A percentile compares a stretch with the other conserved stretches of the same genome.
phyloP scores from a whole-genome alignment of 2,888 invertebrate genomes.

The Chirona hameri region DNA sequence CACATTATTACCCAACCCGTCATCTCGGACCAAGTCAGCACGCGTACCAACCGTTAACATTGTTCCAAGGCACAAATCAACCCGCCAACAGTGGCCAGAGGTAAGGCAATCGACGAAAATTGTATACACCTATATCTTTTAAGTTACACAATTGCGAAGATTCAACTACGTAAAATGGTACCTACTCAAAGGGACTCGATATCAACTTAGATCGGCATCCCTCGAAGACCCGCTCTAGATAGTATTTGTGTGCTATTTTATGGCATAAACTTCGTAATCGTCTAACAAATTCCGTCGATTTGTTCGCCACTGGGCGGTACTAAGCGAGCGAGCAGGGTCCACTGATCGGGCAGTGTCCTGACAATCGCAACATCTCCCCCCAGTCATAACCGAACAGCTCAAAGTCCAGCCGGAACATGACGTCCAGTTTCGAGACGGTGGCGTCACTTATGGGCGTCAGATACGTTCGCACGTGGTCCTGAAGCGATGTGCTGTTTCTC shows the following conservation, averaged over 20 bases:
- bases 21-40: no score
- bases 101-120: no score
- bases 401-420: slow-evolving; percentile 35
- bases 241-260: background rate
- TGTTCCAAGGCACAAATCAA: no score
- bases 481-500: background rate
- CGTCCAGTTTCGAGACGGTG: slow-evolving; percentile 35
- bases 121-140: no score
- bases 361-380: slow-evolving; percentile 33
- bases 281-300: background rate
- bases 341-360: slow-evolving; percentile 34
- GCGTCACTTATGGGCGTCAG: slow-evolving; percentile 33
- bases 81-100: no score
- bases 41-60: no score
- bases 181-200: no score
- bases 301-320: background rate
- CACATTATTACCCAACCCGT: no score
- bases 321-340: background rate
- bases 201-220: background rate
- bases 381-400: slow-evolving; percentile 39
- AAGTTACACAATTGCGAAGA: no score
- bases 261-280: background rate
- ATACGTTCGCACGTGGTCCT: slow-evolving; percentile 29
- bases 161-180: no score
- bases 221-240: background rate